These are phyloP conservation scores for Caloenas nicobarica DNA, from an alignment of 2,113 vertebrate species.

Conservation along the genomic window DNA sequence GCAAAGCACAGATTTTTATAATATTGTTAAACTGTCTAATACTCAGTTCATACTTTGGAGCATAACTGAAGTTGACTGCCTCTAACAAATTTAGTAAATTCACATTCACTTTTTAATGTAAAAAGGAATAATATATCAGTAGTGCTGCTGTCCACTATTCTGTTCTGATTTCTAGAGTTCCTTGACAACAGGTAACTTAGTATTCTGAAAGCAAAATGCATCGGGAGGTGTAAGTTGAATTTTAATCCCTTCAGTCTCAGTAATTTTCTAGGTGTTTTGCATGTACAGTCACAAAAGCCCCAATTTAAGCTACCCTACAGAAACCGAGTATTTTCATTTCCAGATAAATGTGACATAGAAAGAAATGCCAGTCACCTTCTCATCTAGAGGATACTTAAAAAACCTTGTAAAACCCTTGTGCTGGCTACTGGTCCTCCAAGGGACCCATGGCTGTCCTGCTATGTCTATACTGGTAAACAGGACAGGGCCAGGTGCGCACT, in stretches of 20 bases:
- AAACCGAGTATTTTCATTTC: background rate
- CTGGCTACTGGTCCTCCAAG: background rate
- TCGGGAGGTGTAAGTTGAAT: background rate
- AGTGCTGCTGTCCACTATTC: background rate
- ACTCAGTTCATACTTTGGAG: background rate
- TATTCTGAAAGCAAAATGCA: background rate
- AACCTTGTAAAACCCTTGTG: background rate
- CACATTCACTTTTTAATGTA: background rate
- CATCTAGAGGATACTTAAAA: background rate
- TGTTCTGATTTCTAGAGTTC: background rate
- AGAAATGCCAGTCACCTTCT: background rate
- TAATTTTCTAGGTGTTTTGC: background rate
- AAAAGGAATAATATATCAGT: background rate
- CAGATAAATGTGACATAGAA: background rate
- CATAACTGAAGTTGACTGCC: background rate
- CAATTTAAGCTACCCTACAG: background rate
- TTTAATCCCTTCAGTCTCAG: background rate
- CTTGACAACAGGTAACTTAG: background rate
- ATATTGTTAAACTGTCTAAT: slow-evolving; percentile 6
- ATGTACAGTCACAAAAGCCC: background rate
- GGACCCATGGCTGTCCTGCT: background rate
- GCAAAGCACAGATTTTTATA: slow-evolving; percentile 27
- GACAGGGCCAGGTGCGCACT: background rate
- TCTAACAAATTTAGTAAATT: slow-evolving; percentile 9
- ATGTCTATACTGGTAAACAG: background rate